Evolutionary conservation across 2,113 vertebrate species (phyloP).

Genomic region (Propithecus coquereli): DNA sequence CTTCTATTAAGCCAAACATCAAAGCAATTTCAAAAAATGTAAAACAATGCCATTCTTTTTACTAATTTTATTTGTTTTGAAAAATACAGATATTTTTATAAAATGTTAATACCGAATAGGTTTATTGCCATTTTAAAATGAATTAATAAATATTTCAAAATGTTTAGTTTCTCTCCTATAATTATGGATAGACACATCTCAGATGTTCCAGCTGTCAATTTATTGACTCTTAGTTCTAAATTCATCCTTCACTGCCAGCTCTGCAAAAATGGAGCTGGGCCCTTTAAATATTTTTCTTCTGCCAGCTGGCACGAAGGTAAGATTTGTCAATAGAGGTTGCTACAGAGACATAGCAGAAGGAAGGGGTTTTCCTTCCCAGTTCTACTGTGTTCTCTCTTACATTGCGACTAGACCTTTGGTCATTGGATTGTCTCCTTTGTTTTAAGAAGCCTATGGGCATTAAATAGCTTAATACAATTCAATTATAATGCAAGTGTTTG

Average conservation of each 20-base stretch:
- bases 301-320: neutral
- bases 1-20: neutral
- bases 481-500: neutral
- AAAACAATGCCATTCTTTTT: neutral
- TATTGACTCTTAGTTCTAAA: neutral
- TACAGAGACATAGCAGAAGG: neutral
- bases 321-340: neutral
- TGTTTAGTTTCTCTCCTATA: neutral
- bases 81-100: neutral
- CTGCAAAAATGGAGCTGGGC: neutral
- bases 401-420: neutral
- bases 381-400: neutral
- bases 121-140: neutral
- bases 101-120: neutral
- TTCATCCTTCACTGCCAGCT: neutral
- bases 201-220: neutral
- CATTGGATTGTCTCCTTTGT: neutral
- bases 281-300: neutral
- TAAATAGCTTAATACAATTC: neutral
- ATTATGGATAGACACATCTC: neutral
- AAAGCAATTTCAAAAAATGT: neutral
- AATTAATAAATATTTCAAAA: neutral
- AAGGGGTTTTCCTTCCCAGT: neutral
- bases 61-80: conserved; percentile 2
- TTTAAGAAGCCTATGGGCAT: neutral